Evolutionary conservation across 2,888 invertebrate genomes (phyloP).

Genomic region (Xylota segnis): DNA sequence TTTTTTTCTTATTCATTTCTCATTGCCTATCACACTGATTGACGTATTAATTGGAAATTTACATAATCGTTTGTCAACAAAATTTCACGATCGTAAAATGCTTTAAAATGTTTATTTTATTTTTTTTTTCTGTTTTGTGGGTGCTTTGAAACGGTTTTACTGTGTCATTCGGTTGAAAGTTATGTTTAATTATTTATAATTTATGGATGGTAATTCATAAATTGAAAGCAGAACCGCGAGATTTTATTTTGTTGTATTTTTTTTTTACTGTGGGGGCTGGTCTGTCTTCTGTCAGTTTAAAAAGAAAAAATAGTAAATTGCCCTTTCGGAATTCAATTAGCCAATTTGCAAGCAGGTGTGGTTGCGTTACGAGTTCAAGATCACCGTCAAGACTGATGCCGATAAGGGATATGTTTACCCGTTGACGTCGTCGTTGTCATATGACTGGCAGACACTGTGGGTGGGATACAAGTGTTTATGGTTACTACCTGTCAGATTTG

Average conservation of each 20-base stretch:
- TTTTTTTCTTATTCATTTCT: conserved; percentile 30
- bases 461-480: conserved; percentile 17
- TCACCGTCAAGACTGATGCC: conserved; percentile 18
- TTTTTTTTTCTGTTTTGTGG: not conserved
- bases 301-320: not conserved
- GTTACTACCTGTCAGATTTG: conserved; percentile 17
- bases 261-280: not conserved
- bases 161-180: conserved; percentile 37
- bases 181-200: conserved; percentile 44
- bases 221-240: not conserved
- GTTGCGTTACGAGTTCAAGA: conserved; percentile 9
- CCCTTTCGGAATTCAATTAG: conserved; percentile 24
- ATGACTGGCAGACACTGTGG: conserved; percentile 10
- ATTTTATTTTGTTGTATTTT: not conserved
- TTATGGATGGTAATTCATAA: conserved; percentile 33
- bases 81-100: conserved; percentile 54
- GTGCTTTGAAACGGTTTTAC: conserved; percentile 27
- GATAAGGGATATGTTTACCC: conserved; percentile 19
- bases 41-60: conserved; percentile 66
- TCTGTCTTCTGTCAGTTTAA: not conserved
- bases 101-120: conserved; percentile 38
- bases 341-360: conserved; percentile 20
- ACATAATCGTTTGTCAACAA: conserved; percentile 52
- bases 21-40: conserved; percentile 52
- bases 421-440: not conserved